Conservation (phyloP, 2,113 vertebrate species). For the Micronisus gabar region DNA sequence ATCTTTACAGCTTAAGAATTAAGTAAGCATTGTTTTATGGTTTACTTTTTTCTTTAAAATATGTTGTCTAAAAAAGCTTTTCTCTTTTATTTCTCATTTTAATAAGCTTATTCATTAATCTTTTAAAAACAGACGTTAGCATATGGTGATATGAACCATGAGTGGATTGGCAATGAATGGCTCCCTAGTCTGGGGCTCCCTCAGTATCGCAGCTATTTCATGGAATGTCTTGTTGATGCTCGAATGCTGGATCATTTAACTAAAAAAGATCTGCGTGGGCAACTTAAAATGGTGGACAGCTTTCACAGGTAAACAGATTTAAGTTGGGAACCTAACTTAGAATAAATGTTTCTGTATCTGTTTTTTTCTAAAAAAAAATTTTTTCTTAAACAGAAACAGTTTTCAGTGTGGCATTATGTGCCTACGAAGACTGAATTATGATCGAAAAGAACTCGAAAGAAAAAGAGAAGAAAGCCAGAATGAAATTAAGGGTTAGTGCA, state of each 20-base stretch:
- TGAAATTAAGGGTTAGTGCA: conserved; percentile 80
- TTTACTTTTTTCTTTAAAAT: background rate
- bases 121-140: conserved; percentile 83
- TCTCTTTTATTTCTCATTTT: background rate
- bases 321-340: background rate
- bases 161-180: conserved; percentile 99
- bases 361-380: background rate
- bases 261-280: conserved; percentile 95
- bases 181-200: conserved; percentile 92
- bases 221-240: conserved; percentile 98
- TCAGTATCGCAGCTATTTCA: conserved; percentile 97
- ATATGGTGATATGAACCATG: conserved; percentile 98
- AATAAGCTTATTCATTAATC: background rate
- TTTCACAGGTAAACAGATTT: conserved; percentile 86
- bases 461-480: conserved; percentile 85
- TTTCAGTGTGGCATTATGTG: conserved; percentile 99
- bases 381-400: conserved; percentile 83
- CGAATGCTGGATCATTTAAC: conserved; percentile 98
- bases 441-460: conserved; percentile 91
- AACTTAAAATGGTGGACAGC: conserved; percentile 98
- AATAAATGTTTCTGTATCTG: background rate
- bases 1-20: background rate
- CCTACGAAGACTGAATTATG: conserved; percentile 92
- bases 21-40: background rate
- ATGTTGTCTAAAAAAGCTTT: background rate